Evolutionary conservation across 2,888 invertebrate genomes (phyloP).

Genomic region (Argyra leucocephala): DNA sequence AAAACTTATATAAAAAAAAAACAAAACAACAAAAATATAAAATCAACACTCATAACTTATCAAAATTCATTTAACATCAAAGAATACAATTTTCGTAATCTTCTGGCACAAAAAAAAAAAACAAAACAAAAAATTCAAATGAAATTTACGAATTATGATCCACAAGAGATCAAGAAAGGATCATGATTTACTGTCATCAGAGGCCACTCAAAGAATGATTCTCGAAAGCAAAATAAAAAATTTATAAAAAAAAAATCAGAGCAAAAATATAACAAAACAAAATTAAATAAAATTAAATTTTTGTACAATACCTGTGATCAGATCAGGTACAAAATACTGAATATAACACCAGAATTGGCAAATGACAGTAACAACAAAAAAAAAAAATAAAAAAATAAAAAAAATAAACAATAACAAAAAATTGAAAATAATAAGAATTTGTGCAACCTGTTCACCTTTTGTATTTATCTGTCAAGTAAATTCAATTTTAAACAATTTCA

Average conservation of each 20-base stretch:
- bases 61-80: neutral
- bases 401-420: no score
- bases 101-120: neutral
- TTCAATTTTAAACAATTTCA: neutral
- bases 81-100: neutral
- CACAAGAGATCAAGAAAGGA: conserved; percentile 1
- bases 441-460: conserved; percentile 6
- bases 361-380: neutral
- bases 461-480: neutral
- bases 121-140: neutral
- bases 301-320: neutral
- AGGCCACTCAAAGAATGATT: neutral
- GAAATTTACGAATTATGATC: neutral
- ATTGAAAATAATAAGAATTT: neutral
- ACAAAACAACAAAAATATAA: neutral
- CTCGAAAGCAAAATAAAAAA: neutral
- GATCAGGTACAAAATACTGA: conserved; percentile 1
- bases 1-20: no score
- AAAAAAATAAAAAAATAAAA: neutral
- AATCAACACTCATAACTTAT: conserved; percentile 1
- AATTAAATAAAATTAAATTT: neutral
- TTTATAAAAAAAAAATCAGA: neutral
- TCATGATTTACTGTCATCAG: neutral
- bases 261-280: neutral
- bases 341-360: neutral